Evolutionary conservation across 2,113 vertebrate species (phyloP).

Genomic region (Pardalotus punctatus): DNA sequence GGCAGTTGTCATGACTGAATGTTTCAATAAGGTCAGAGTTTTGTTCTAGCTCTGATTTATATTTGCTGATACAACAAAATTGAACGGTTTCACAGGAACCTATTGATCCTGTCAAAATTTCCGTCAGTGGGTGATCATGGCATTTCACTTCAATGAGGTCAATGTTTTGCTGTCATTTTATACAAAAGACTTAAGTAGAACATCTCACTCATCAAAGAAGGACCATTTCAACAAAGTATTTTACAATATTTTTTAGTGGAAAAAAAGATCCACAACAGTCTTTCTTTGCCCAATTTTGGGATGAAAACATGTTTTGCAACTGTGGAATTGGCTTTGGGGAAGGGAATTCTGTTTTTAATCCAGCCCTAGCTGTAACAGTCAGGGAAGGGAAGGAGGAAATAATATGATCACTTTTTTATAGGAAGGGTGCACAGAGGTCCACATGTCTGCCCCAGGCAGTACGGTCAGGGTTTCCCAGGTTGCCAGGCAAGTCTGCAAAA

Average conservation of each 20-base stretch:
- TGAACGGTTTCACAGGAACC: background rate
- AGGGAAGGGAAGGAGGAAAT: background rate
- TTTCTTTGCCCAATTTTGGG: background rate
- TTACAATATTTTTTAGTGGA: background rate
- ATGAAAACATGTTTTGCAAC: conserved; percentile 48
- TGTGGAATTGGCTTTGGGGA: background rate
- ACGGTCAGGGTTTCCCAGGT: background rate
- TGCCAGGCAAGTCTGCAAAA: background rate
- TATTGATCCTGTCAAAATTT: conserved; percentile 6
- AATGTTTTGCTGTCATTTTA: conserved; percentile 12
- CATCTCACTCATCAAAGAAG: background rate
- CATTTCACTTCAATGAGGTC: background rate
- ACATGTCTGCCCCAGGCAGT: background rate
- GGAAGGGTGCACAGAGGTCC: background rate
- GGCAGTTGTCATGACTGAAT: background rate
- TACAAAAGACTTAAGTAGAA: background rate
- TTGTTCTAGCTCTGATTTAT: background rate
- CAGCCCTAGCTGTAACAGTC: background rate
- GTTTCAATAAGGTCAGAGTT: background rate
- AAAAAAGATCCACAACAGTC: background rate
- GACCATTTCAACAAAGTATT: background rate
- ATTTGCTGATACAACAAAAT: background rate
- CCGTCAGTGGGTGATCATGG: background rate
- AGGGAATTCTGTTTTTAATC: background rate
- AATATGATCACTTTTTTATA: background rate